Conservation (phyloP, 2,113 vertebrate genomes). For the Pao palembangensis region DNA sequence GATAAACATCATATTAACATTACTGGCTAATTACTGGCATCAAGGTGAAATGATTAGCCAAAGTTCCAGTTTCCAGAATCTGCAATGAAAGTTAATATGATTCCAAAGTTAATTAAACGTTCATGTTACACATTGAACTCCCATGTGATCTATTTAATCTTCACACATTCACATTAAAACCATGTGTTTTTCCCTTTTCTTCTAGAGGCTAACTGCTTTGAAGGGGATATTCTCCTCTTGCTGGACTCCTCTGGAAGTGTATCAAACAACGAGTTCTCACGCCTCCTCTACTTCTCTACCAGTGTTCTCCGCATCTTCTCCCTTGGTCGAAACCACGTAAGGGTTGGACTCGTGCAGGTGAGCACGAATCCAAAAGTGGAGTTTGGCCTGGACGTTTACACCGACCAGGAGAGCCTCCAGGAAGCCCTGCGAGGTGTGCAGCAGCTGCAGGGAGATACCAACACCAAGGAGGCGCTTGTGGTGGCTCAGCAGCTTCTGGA, state of each 20-base stretch:
- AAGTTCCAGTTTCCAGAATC: too few relatives aligned
- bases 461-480: slow-evolving; percentile 77
- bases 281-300: slow-evolving; percentile 78
- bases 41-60: too few relatives aligned
- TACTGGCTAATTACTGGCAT: too few relatives aligned
- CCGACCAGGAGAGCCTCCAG: slow-evolving; percentile 48
- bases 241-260: slow-evolving; percentile 90
- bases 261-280: slow-evolving; percentile 82
- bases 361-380: slow-evolving; percentile 77
- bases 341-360: slow-evolving; percentile 84
- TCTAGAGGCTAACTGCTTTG: slow-evolving; percentile 58
- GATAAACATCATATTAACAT: too few relatives aligned
- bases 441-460: slow-evolving; percentile 87
- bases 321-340: slow-evolving; percentile 75
- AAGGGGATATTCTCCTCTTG: slow-evolving; percentile 84
- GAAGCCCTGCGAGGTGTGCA: slow-evolving; percentile 65
- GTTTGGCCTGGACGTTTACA: slow-evolving; percentile 76
- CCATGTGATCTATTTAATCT: neutral
- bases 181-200: slow-evolving; percentile 6
- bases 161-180: neutral
- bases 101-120: neutral
- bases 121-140: neutral
- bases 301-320: slow-evolving; percentile 77
- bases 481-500: slow-evolving; percentile 69
- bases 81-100: too few relatives aligned